Percentiles rank a stretch among this genome's conserved stretches.
Evolutionary conservation across 2,888 invertebrate genomes (phyloP).

Genomic region (Leucoma salicis): DNA sequence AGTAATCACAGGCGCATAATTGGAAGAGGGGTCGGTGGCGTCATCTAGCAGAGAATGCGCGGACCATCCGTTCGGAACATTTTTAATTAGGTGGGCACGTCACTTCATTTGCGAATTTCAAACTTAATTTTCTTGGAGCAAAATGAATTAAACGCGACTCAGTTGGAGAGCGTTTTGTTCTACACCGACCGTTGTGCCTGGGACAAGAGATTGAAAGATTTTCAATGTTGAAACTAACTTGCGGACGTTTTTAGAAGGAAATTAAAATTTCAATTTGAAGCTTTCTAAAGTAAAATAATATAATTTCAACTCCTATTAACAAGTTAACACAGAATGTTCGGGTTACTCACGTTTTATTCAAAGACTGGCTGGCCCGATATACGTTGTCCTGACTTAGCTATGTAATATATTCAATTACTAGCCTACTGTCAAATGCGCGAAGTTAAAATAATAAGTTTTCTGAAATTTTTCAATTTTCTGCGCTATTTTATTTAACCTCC

Average conservation of each 20-base stretch:
- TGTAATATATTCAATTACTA: no score
- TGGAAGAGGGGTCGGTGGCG: constrained; percentile 25
- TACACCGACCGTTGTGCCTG: constrained; percentile 3
- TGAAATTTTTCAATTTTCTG: no score
- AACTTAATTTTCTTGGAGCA: constrained; percentile 34
- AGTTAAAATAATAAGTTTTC: no score
- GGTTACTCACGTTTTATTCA: no score
- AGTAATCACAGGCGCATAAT: constrained; percentile 50
- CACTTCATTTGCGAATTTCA: constrained; percentile 59
- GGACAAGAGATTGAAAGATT: constrained; percentile 15
- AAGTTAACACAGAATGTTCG: no score
- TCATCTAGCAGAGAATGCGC: constrained; percentile 23
- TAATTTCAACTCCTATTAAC: no score
- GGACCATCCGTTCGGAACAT: constrained; percentile 44
- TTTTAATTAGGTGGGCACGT: constrained; percentile 67
- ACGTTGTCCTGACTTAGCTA: no score
- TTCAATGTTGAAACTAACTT: constrained; percentile 13
- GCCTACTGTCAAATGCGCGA: no score
- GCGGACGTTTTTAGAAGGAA: constrained; percentile 14
- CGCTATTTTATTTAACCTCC: no score
- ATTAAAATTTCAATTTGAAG: constrained; percentile 10
- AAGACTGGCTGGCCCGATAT: no score
- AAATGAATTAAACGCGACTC: constrained; percentile 25
- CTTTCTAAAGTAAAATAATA: constrained; percentile 1
- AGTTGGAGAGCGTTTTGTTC: constrained; percentile 23